Percentiles rank a stretch among this genome's conserved stretches.
Evolutionary conservation across 2,888 invertebrate genomes (phyloP).

Genomic region (Incurvaria masculella): DNA sequence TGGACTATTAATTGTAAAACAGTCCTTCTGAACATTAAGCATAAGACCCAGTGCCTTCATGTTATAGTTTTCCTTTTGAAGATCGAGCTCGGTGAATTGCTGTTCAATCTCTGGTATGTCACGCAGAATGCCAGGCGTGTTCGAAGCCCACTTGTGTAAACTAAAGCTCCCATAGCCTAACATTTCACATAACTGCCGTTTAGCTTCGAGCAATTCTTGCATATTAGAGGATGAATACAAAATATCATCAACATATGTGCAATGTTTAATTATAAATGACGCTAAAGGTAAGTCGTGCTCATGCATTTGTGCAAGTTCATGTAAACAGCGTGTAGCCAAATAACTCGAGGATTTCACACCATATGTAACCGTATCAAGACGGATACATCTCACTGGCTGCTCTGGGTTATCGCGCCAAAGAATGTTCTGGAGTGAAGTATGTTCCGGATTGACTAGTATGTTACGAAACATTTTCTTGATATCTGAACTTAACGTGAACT

Average conservation of each 20-base stretch:
- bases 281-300: constrained; percentile 4
- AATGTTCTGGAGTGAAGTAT: constrained; percentile 12
- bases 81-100: background rate
- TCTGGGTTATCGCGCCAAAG: constrained; percentile 1
- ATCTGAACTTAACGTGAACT: constrained; percentile 11
- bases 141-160: constrained; percentile 2
- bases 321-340: constrained; percentile 11
- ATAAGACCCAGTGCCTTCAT: constrained; percentile 1
- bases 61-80: background rate
- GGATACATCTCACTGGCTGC: background rate
- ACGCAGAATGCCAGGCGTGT: background rate
- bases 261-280: constrained; percentile 7
- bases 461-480: constrained; percentile 17
- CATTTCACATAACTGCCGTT: background rate
- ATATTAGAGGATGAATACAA: constrained; percentile 1
- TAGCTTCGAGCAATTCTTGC: background rate
- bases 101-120: background rate
- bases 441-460: constrained; percentile 4
- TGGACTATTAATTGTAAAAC: background rate
- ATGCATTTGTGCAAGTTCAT: constrained; percentile 7
- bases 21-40: background rate
- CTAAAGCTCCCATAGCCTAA: background rate
- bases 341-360: constrained; percentile 6
- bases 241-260: constrained; percentile 12
- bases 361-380: constrained; percentile 1